These are phyloP conservation scores for Mastacembelus armatus DNA, from an alignment of 2,797 vertebrate species.

Conservation along the genomic window DNA sequence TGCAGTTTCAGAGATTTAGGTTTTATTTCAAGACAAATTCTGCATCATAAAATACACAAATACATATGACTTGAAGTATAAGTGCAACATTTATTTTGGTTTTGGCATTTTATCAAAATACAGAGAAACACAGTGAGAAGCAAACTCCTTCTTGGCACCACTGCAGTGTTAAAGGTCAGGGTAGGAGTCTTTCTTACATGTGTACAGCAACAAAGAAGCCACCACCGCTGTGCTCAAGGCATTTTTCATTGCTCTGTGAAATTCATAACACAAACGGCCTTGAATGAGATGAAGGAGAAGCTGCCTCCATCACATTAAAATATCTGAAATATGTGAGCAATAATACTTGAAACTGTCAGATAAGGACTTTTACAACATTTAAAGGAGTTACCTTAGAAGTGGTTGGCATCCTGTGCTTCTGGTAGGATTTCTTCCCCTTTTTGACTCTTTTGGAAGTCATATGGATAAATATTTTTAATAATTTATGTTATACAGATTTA, in stretches of 20 bases:
- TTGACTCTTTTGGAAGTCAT: constrained; percentile 15
- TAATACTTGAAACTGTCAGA: constrained; percentile 33
- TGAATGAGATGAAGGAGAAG: constrained; percentile 59
- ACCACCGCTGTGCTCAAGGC: constrained; percentile 57
- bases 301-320: constrained; percentile 46
- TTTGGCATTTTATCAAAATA: constrained; percentile 63
- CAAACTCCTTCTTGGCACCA: constrained; percentile 50
- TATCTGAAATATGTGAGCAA: constrained; percentile 44
- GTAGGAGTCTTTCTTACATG: constrained; percentile 47
- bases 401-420: neutral
- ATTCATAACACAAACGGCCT: constrained; percentile 49
- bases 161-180: constrained; percentile 56
- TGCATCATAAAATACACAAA: constrained; percentile 28
- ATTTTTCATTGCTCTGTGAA: constrained; percentile 46
- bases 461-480: constrained; percentile 16
- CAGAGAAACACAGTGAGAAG: constrained; percentile 41
- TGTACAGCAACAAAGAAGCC: constrained; percentile 45
- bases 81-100: constrained; percentile 35
- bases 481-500: constrained; percentile 13
- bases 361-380: constrained; percentile 34
- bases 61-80: constrained; percentile 29
- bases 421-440: constrained; percentile 23
- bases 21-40: constrained; percentile 25
- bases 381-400: constrained; percentile 13
- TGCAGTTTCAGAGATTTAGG: constrained; percentile 23